A percentile compares a stretch with the other conserved stretches of the same genome.
Conservation (phyloP, 2,797 vertebrate species). For the Aselliscus stoliczkanus region DNA sequence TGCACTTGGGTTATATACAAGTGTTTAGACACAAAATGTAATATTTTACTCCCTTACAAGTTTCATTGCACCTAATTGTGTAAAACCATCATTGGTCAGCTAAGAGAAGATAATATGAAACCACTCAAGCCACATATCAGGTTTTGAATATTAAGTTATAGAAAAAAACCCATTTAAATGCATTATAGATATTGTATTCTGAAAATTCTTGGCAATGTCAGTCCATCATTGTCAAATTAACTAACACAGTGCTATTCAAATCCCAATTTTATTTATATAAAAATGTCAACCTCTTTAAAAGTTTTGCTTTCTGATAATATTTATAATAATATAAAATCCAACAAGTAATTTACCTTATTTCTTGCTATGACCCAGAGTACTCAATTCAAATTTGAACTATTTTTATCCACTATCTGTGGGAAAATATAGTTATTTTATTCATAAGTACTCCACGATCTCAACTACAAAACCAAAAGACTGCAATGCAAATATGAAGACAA, state of each 20-base stretch:
- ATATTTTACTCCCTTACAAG: slow-evolving; percentile 5
- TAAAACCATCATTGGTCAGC: not conserved
- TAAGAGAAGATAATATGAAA: slow-evolving; percentile 17
- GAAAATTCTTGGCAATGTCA: slow-evolving; percentile 14
- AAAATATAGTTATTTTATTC: slow-evolving; percentile 8
- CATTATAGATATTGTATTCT: slow-evolving; percentile 18
- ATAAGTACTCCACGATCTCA: not conserved
- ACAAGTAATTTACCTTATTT: slow-evolving; percentile 24
- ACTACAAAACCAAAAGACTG: not conserved
- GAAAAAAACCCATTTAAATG: not conserved
- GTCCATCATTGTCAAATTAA: slow-evolving; percentile 36
- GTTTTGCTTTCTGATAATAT: slow-evolving; percentile 38
- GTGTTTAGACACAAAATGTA: not conserved
- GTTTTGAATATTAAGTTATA: not conserved
- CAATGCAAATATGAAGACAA: not conserved
- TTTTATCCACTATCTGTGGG: not conserved
- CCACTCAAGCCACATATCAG: not conserved
- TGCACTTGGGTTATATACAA: not conserved
- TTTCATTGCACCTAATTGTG: slow-evolving; percentile 25
- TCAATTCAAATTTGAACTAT: not conserved
- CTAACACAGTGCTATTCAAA: not conserved
- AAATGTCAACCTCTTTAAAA: slow-evolving; percentile 17
- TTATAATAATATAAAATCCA: slow-evolving; percentile 40
- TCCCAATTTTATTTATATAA: slow-evolving; percentile 1
- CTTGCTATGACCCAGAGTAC: not conserved